Evolutionary conservation across 2,113 vertebrate species (phyloP).

Genomic region (Etheostoma cragini): DNA sequence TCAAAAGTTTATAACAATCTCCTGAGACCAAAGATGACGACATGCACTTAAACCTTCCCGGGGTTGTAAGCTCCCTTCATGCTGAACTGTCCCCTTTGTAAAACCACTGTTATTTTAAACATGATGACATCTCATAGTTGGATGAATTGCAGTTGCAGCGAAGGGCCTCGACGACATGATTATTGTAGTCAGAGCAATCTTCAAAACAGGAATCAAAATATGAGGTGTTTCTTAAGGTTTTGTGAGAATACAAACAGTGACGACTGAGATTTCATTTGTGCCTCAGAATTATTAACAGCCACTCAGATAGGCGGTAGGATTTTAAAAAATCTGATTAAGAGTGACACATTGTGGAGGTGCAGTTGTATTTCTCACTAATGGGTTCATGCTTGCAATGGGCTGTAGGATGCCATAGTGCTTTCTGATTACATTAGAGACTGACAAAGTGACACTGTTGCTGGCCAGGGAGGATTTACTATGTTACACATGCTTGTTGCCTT

Average conservation of each 20-base stretch:
- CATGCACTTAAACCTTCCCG: constrained; percentile 16
- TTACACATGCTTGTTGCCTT: constrained; percentile 35
- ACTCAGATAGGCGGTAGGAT: neutral
- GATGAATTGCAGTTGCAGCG: neutral
- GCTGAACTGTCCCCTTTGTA: constrained; percentile 23
- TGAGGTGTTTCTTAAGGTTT: neutral
- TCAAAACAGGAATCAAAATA: neutral
- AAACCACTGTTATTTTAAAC: constrained; percentile 20
- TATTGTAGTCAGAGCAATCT: neutral
- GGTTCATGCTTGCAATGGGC: neutral
- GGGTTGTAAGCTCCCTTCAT: constrained; percentile 2
- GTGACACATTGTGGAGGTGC: neutral
- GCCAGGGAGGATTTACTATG: constrained; percentile 12
- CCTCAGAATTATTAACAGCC: constrained; percentile 1
- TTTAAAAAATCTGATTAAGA: neutral
- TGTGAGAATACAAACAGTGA: neutral
- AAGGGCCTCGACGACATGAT: neutral
- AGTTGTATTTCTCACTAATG: constrained; percentile 4
- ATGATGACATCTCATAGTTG: neutral
- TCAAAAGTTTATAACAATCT: constrained; percentile 21
- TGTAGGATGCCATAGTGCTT: constrained; percentile 19
- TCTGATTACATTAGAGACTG: constrained; percentile 30
- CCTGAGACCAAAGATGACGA: constrained; percentile 41
- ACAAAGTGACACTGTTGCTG: constrained; percentile 14
- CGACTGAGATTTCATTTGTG: neutral